A percentile compares a stretch with the other conserved stretches of the same genome.
These are phyloP conservation scores for Clivina fossor DNA, from an alignment of 2,888 invertebrate genomes.

Conservation along the genomic window DNA sequence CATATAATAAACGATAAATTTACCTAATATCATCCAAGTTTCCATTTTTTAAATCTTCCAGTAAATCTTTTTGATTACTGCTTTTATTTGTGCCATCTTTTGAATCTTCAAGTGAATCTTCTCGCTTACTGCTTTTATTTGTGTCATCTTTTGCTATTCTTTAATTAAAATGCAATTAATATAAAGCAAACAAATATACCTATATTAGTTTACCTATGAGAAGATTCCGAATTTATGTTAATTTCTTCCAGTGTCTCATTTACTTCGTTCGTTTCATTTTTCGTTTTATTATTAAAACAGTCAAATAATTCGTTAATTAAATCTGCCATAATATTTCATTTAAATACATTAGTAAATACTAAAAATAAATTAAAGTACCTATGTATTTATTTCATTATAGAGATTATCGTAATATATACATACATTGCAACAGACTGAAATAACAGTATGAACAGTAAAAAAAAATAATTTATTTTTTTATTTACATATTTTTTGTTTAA, in stretches of 20 bases:
- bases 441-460: no score
- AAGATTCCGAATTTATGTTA: slow-evolving; percentile 14
- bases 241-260: slow-evolving; percentile 36
- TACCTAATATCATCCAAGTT: slow-evolving; percentile 51
- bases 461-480: no score
- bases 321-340: slow-evolving; percentile 46
- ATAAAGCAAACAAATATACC: not conserved
- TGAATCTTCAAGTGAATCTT: no score
- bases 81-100: no score
- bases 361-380: not conserved
- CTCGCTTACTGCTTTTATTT: no score
- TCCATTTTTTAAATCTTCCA: no score
- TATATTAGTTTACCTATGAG: not conserved
- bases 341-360: slow-evolving; percentile 1
- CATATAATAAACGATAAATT: slow-evolving; percentile 21
- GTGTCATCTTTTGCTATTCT: no score
- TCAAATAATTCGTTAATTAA: slow-evolving; percentile 52
- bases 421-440: no score
- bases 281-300: slow-evolving; percentile 49
- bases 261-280: slow-evolving; percentile 36
- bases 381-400: no score
- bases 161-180: slow-evolving; percentile 15
- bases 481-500: no score
- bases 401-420: no score
- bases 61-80: no score